Evolutionary conservation across 2,797 vertebrate species (phyloP).

Genomic region (Pseudochaenichthys georgianus): DNA sequence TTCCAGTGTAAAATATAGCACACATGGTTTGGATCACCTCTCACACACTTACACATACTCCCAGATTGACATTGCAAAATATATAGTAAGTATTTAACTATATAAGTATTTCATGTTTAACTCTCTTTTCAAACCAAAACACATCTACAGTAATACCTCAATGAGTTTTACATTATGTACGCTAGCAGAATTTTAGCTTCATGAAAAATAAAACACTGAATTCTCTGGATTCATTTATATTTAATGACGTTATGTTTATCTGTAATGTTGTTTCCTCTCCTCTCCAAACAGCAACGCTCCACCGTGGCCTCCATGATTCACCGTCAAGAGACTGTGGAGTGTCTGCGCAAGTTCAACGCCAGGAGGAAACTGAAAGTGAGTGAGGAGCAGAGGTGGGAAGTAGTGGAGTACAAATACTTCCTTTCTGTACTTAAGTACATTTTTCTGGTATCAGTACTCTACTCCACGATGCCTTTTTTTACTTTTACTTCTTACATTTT

Average conservation of each 20-base stretch:
- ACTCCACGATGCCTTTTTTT: too few species aligned
- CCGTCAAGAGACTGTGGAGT: conserved; percentile 98
- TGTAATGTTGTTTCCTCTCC: conserved; percentile 10
- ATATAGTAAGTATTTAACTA: not conserved
- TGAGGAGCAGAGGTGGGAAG: too few species aligned
- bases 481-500: too few species aligned
- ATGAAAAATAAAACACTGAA: not conserved
- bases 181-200: not conserved
- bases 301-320: conserved; percentile 99
- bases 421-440: too few species aligned
- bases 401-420: too few species aligned
- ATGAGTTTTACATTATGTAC: not conserved
- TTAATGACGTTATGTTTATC: not conserved
- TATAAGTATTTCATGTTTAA: not conserved
- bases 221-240: not conserved
- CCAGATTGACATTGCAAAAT: not conserved
- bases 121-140: not conserved
- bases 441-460: too few species aligned
- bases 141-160: not conserved
- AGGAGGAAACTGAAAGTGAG: conserved; percentile 97
- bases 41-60: not conserved
- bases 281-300: conserved; percentile 93
- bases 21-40: not conserved
- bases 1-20: not conserved
- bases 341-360: conserved; percentile 98